Conservation (phyloP, 2,113 vertebrate genomes). For the Nyctibius bracteatus region DNA sequence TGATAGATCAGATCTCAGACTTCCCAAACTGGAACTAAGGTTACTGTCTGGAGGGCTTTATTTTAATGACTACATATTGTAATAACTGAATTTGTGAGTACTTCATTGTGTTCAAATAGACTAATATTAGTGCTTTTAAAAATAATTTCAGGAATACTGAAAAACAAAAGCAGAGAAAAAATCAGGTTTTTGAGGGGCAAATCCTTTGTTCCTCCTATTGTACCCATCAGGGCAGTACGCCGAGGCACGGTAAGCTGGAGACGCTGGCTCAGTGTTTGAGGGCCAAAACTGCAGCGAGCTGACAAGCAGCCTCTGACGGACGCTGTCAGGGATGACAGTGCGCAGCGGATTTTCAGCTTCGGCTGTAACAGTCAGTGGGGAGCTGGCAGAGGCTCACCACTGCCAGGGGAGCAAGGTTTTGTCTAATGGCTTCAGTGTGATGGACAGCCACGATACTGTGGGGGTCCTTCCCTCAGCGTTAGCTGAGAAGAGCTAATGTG, state of each 20-base stretch:
- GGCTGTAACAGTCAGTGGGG: neutral
- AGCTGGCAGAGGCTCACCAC: neutral
- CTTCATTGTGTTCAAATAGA: neutral
- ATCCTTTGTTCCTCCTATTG: neutral
- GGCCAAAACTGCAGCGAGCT: neutral
- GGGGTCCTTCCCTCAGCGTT: neutral
- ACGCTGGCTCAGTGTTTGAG: neutral
- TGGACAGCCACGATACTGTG: neutral
- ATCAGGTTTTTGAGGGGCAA: neutral
- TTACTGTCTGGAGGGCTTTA: neutral
- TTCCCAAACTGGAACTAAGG: neutral
- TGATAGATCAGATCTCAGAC: neutral
- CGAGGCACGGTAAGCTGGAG: neutral
- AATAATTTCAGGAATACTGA: neutral
- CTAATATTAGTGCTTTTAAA: neutral
- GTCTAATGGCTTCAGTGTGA: neutral
- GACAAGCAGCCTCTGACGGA: neutral
- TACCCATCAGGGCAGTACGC: neutral
- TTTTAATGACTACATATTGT: neutral
- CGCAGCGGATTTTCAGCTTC: fast-evolving
- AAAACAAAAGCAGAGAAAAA: neutral
- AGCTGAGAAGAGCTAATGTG: neutral
- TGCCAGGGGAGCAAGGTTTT: neutral
- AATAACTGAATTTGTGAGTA: neutral
- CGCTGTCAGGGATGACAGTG: neutral